Evolutionary conservation across 2,888 invertebrate species (phyloP).

Genomic region (Athetis lepigone): DNA sequence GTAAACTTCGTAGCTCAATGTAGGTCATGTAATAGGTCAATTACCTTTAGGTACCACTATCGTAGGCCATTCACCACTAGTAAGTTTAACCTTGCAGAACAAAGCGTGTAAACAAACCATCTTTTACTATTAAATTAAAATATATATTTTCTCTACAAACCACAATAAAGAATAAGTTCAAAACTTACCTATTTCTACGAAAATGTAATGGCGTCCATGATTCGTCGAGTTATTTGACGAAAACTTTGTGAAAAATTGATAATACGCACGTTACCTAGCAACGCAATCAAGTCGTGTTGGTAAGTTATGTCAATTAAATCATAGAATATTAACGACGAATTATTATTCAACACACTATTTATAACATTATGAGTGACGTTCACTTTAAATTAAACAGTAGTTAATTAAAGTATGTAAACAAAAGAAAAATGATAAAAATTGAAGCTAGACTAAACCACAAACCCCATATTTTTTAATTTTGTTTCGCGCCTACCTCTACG

Average conservation of each 20-base stretch:
- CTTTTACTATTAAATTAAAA: constrained; percentile 6
- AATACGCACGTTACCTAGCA: constrained; percentile 80
- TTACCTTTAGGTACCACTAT: constrained; percentile 69
- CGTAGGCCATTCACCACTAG: constrained; percentile 60
- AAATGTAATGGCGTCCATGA: constrained; percentile 49
- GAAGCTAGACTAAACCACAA: background rate
- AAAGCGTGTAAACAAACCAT: constrained; percentile 68
- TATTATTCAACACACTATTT: background rate
- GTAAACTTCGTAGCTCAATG: constrained; percentile 40
- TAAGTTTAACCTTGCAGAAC: constrained; percentile 69
- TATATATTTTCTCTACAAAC: background rate
- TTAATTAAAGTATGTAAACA: background rate
- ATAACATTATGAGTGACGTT: background rate
- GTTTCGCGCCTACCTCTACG: constrained; percentile 10
- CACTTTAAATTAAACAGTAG: background rate
- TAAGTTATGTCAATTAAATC: constrained; percentile 33
- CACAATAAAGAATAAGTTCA: background rate
- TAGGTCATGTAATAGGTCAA: constrained; percentile 70
- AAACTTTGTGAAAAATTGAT: constrained; percentile 67
- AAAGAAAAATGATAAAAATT: constrained; percentile 1
- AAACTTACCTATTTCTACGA: constrained; percentile 62
- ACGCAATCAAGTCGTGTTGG: constrained; percentile 75
- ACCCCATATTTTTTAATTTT: constrained; percentile 40
- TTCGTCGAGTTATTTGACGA: constrained; percentile 58
- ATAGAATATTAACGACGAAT: constrained; percentile 15